phyloP scores from a whole-genome alignment of 2,888 invertebrate genomes.

The Pandemis heparana region DNA sequence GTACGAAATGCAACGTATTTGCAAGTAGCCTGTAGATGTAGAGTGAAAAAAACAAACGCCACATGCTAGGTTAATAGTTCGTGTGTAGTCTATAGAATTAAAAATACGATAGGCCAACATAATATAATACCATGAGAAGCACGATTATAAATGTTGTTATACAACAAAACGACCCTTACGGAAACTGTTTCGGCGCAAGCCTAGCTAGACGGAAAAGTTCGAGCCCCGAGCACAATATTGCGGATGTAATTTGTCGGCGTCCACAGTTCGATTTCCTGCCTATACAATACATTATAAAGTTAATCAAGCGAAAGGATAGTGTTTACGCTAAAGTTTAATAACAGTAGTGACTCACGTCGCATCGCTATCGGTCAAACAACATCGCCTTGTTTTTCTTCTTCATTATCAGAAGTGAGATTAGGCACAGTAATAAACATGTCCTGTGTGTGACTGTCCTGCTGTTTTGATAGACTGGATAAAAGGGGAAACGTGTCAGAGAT shows the following conservation, averaged over 20 bases:
- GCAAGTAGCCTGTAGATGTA: no score
- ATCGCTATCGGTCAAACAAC: constrained; percentile 21
- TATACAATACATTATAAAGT: constrained; percentile 15
- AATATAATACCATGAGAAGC: not conserved
- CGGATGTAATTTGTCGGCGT: constrained; percentile 35
- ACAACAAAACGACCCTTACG: constrained; percentile 14
- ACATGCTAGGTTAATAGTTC: not conserved
- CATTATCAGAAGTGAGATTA: constrained; percentile 27
- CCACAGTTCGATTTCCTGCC: constrained; percentile 14
- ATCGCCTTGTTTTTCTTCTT: constrained; percentile 11
- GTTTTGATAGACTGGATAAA: constrained; percentile 19
- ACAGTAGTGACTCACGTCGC: constrained; percentile 6
- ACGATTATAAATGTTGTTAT: constrained; percentile 1
- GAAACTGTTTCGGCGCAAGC: constrained; percentile 23
- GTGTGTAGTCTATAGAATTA: not conserved
- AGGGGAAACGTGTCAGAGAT: constrained; percentile 13
- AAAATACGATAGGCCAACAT: not conserved
- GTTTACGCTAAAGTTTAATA: constrained; percentile 34
- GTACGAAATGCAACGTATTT: not conserved
- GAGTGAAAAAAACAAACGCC: no score
- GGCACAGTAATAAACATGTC: constrained; percentile 8
- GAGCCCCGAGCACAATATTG: constrained; percentile 29
- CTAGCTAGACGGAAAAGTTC: constrained; percentile 32
- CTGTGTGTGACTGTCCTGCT: not conserved
- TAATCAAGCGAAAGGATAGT: not conserved